phyloP scores from a whole-genome alignment of 2,113 vertebrate species.

The Psilopsiagon aurifrons region DNA sequence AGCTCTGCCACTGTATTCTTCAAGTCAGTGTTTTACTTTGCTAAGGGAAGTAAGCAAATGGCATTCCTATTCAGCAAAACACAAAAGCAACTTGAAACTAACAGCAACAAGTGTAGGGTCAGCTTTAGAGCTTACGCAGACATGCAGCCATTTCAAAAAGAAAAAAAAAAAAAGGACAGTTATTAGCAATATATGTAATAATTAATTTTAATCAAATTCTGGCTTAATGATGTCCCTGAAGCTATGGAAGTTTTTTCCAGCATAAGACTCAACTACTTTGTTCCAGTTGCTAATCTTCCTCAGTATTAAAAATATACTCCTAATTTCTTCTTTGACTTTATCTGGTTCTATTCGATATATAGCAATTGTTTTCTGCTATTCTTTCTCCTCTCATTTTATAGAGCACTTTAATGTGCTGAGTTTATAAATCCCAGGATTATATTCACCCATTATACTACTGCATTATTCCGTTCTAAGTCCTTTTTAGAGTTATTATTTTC shows the following conservation, averaged over 20 bases:
- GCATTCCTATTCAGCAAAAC: background rate
- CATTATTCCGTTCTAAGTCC: background rate
- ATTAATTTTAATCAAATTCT: constrained; percentile 27
- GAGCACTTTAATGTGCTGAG: background rate
- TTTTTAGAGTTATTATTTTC: background rate
- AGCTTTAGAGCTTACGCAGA: background rate
- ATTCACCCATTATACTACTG: background rate
- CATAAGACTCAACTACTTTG: background rate
- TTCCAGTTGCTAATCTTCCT: background rate
- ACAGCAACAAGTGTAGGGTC: background rate
- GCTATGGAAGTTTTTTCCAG: background rate
- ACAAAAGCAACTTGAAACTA: background rate
- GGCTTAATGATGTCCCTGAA: background rate
- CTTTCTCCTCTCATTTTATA: background rate
- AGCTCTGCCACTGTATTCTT: background rate
- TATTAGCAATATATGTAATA: background rate
- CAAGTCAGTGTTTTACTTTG: background rate
- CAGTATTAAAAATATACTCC: background rate
- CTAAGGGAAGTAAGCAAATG: background rate
- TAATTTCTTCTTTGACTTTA: background rate
- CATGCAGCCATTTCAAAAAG: background rate
- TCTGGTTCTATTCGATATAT: background rate
- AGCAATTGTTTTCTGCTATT: background rate
- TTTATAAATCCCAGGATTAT: constrained; percentile 9
- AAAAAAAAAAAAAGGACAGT: background rate